Evolutionary conservation across 1,140 invertebrate genomes (phyloP), one percentile per base, ranked within the genome.

Genomic region (Drosophila setifemur): DNA sequence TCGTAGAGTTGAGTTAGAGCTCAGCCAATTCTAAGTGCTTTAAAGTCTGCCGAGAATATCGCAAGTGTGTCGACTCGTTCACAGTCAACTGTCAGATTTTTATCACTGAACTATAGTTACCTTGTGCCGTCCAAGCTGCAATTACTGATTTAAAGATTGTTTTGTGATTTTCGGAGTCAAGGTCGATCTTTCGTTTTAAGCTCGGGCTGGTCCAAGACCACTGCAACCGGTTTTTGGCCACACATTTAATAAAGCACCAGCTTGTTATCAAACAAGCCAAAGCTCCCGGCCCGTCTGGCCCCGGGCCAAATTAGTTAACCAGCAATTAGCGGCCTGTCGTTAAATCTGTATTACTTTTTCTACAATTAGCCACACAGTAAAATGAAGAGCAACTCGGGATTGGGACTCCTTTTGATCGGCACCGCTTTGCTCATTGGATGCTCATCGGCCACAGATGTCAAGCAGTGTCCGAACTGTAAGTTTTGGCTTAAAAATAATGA

Each of bases 381-480:
- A 44, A 83, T 83, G 79, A 78, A 73, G 47, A 40, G 73, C 21
- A 57, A 40, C 28, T 57, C 54, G 7, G 52, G 57, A 21, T 53
- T 47, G 5, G 54, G 61, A 21, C 3, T 85, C 6, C 25, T 83
- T 50, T 31, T 78, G 25, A 50, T 82, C 25, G 60, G 77, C 23
- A 55, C 47, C 64, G 55, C 70, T 5, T 21, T 83, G 19, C 35
- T 83, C 18, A 7, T 37, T 18, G 43, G 74, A 9, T 33, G 52
- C 11, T 29, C 55, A 9, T 49, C 39, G 7, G 76, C 88, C 50
- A 88, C 88, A 4, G 90, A 92, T 89, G 90, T 58, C 47, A 83
- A 50, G 70, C 90, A 31, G n/a, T 91, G 53, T 63, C 83, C 61
- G 44, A 90, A 67, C 76, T 93, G 54, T 90, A 76, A 55, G 87